Percentiles rank a stretch among this genome's conserved stretches.
These are phyloP conservation scores for Sceloporus undulatus DNA, from an alignment of 2,113 vertebrate species.

Conservation along the genomic window DNA sequence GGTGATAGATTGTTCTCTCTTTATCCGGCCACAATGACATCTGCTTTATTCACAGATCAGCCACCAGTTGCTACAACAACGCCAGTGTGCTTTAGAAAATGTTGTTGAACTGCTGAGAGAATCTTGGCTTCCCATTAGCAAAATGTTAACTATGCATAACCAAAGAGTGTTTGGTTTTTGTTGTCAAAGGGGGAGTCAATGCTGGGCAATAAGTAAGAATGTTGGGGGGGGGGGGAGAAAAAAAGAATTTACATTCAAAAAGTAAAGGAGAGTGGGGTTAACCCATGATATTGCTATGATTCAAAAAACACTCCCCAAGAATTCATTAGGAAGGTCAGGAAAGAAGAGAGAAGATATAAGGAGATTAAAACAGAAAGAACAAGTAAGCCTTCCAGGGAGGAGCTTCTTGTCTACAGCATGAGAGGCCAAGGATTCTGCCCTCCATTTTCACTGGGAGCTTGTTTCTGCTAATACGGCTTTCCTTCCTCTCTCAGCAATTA, in stretches of 20 bases:
- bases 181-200: conserved; percentile 78
- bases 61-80: conserved; percentile 89
- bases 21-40: conserved; percentile 82
- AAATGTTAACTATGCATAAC: conserved; percentile 92
- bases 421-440: conserved; percentile 34
- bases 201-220: conserved; percentile 81
- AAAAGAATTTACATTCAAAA: conserved; percentile 85
- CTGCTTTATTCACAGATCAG: conserved; percentile 88
- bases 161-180: conserved; percentile 85
- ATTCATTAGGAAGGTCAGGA: conserved; percentile 69
- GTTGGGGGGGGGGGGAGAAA: conserved; percentile 81
- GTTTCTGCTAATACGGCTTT: conserved; percentile 52
- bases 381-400: conserved; percentile 64
- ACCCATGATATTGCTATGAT: conserved; percentile 83
- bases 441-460: conserved; percentile 59
- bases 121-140: conserved; percentile 84
- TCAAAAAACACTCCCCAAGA: conserved; percentile 72
- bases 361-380: conserved; percentile 68
- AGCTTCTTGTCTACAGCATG: conserved; percentile 58
- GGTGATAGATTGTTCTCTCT: conserved; percentile 87
- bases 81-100: conserved; percentile 86
- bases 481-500: conserved; percentile 43
- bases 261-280: conserved; percentile 75
- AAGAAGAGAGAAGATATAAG: conserved; percentile 73
- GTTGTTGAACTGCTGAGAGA: conserved; percentile 83